These are phyloP conservation scores for Silurus asotus DNA, from an alignment of 2,113 vertebrate genomes.

Conservation along the genomic window DNA sequence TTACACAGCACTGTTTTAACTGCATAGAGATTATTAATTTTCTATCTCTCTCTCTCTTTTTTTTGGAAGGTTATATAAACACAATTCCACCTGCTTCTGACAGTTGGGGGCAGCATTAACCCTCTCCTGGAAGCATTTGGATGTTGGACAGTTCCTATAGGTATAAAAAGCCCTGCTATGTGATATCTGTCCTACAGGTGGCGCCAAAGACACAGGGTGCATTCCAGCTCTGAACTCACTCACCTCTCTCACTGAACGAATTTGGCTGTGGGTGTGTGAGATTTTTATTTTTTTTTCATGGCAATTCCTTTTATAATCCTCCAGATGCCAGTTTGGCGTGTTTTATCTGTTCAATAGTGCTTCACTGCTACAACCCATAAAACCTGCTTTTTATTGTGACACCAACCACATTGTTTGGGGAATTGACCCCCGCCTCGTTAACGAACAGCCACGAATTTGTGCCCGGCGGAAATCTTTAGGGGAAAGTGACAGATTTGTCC, in stretches of 20 bases:
- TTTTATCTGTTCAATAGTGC: constrained; percentile 62
- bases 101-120: constrained; percentile 35
- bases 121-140: constrained; percentile 19
- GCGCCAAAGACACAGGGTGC: constrained; percentile 19
- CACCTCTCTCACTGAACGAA: constrained; percentile 46
- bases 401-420: constrained; percentile 59
- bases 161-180: neutral
- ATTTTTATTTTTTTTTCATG: constrained; percentile 68
- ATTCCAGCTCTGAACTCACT: constrained; percentile 41
- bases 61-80: constrained; percentile 14
- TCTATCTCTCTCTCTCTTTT: neutral
- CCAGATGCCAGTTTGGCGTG: constrained; percentile 57
- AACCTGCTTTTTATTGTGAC: constrained; percentile 60
- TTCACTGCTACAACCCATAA: constrained; percentile 58
- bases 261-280: constrained; percentile 63
- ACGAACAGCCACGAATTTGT: constrained; percentile 67
- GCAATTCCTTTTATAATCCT: constrained; percentile 68
- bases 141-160: neutral
- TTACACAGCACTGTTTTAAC: neutral
- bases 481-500: constrained; percentile 54
- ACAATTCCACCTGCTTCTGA: neutral
- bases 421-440: constrained; percentile 64
- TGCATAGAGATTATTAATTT: neutral
- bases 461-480: constrained; percentile 51
- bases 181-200: constrained; percentile 27